phyloP scores from a whole-genome alignment of 2,888 invertebrate species.

The Pherbina coryleti region DNA sequence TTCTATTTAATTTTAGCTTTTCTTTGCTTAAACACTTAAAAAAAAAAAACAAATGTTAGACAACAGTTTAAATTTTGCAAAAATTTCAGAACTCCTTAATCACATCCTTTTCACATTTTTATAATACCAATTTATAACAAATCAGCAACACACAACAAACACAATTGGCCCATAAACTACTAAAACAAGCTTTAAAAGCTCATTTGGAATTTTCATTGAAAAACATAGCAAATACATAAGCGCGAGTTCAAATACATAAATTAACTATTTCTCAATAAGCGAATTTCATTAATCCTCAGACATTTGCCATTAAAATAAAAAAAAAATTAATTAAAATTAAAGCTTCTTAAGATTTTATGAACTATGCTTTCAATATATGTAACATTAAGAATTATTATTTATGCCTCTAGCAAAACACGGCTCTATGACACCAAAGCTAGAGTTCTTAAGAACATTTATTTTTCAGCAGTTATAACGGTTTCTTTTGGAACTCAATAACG shows the following conservation, averaged over 20 bases:
- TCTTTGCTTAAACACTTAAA: neutral
- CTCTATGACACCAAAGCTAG: slow-evolving; percentile 23
- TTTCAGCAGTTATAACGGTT: slow-evolving; percentile 9
- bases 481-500: too few species aligned
- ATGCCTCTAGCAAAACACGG: slow-evolving; percentile 16
- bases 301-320: neutral
- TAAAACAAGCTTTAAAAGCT: neutral
- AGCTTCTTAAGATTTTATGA: neutral
- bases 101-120: slow-evolving; percentile 7
- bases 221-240: slow-evolving; percentile 27
- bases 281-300: neutral
- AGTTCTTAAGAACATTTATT: neutral
- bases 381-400: slow-evolving; percentile 12
- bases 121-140: neutral
- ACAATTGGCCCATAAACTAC: neutral
- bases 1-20: slow-evolving; percentile 45
- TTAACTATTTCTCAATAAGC: neutral
- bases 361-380: neutral
- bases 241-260: slow-evolving; percentile 7
- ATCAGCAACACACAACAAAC: neutral
- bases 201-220: slow-evolving; percentile 14
- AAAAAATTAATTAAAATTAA: neutral
- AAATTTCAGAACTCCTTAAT: slow-evolving; percentile 32
- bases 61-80: slow-evolving; percentile 36
- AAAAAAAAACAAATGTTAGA: neutral